A percentile compares a stretch with the other conserved stretches of the same genome.
phyloP scores from a whole-genome alignment of 2,113 vertebrate species.

The Phrynosoma platyrhinos region DNA sequence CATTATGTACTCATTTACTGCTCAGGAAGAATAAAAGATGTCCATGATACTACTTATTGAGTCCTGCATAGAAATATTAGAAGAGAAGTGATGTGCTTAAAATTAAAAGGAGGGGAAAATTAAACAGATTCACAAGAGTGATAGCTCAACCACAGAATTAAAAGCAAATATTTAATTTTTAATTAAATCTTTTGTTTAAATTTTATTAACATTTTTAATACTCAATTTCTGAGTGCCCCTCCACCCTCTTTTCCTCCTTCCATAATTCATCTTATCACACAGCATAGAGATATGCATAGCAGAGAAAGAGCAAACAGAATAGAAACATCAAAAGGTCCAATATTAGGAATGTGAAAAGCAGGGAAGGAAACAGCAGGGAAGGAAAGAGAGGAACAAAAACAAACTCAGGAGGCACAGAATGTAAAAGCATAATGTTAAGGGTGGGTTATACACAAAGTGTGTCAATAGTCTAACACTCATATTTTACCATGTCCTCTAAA shows the following conservation, averaged over 20 bases:
- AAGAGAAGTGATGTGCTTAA: background rate
- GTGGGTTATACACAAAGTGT: background rate
- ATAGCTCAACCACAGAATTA: background rate
- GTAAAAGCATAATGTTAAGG: background rate
- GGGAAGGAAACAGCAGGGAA: background rate
- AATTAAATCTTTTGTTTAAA: slow-evolving; percentile 15
- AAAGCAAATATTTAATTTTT: slow-evolving; percentile 23
- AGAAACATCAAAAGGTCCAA: background rate
- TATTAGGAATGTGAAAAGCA: background rate
- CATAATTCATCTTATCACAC: background rate
- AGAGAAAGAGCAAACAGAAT: slow-evolving; percentile 12
- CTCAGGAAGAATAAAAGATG: background rate
- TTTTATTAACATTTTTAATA: slow-evolving; percentile 1
- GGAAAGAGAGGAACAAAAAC: background rate
- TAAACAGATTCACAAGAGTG: background rate
- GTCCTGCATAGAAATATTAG: background rate
- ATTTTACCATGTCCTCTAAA: background rate
- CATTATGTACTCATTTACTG: background rate
- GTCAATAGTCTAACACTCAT: background rate
- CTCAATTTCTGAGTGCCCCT: background rate
- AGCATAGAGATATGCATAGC: background rate
- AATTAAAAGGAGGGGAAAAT: background rate
- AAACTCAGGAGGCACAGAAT: background rate
- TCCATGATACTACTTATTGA: background rate
- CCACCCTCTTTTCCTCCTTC: background rate